These are phyloP conservation scores for Drosophila percnosoma DNA, from an alignment of 2,888 invertebrate species.

Conservation along the genomic window DNA sequence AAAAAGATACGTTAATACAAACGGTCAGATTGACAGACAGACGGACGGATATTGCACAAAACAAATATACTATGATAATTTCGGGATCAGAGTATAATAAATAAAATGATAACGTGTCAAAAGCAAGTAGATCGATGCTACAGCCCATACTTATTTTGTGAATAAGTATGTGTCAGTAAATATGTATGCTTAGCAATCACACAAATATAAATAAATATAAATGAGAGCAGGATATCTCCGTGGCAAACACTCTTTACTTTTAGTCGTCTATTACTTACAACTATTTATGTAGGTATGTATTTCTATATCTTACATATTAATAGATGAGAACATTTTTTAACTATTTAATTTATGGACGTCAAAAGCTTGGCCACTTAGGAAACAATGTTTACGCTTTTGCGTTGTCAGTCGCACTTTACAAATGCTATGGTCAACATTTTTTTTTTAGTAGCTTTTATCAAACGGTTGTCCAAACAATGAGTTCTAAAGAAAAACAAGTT, in stretches of 20 bases:
- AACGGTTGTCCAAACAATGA: slow-evolving; percentile 10
- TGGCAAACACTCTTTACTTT: neutral
- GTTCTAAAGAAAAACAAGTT: neutral
- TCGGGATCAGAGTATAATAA: neutral
- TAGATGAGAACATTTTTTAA: neutral
- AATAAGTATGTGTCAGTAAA: neutral
- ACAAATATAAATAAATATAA: neutral
- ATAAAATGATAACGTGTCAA: neutral
- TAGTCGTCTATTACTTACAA: neutral
- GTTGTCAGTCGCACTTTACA: slow-evolving; percentile 12
- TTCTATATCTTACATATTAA: neutral
- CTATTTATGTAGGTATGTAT: neutral
- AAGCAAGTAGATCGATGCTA: neutral
- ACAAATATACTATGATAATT: neutral
- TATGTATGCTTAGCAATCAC: neutral
- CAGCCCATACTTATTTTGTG: neutral
- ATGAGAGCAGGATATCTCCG: neutral
- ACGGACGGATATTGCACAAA: neutral
- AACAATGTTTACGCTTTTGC: neutral
- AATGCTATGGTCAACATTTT: slow-evolving; percentile 45
- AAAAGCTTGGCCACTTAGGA: neutral
- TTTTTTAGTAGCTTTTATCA: slow-evolving; percentile 45
- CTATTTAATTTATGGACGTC: neutral
- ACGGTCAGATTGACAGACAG: neutral
- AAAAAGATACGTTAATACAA: neutral